Base-by-base conservation (phyloP, 2,113 vertebrate genomes). In the Cheilinus undulatus region DNA sequence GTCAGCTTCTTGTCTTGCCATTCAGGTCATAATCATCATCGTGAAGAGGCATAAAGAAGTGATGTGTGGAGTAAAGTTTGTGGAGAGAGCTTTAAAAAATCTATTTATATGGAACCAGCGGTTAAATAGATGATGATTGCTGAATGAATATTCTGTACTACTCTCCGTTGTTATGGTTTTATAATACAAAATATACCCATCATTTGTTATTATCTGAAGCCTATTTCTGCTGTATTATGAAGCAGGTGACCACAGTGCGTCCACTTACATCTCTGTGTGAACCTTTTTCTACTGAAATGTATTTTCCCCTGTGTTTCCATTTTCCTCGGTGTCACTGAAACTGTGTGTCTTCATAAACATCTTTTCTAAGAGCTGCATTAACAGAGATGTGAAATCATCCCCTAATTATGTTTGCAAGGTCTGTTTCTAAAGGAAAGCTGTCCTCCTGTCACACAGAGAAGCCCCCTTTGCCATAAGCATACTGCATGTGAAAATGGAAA, bases 351-450 rank as follows among this genome's bases (percentile, higher is more conserved):
- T 68, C 23, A 58, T 49, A 58, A 57, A 32, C 49, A 13, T 67
- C 13, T 63, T 30, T 30, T 51, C 52, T 54, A 30, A 72, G 48
- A 59, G 57, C 46, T 67, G 28, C 52, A 11, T 61, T 58, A 69
- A 58, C 27, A 46, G 34, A 38, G 22, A 48, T 24, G 5, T 68
- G 17, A 53, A 71, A 58, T 73, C 12, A 27, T 60, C 46, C 45
- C 40, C 36, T 73, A 71, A 65, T 67, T 57, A 68, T 64, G 51
- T 65, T 78, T 69, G 53, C 63, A 57, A 84, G 30, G 62, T 70
- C 34, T 76, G 7, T 52, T 19, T 40, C 30, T 36, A 54, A 11
- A 67, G 56, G 32, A 68, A 68, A 63, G 36, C 64, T 22, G 56
- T 61, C 52, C 49, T 74, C 42, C 32, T 64, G 56, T 73, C 43